Percentiles rank a stretch among this genome's conserved stretches.
Conservation (phyloP, 2,888 invertebrate genomes). For the Spodoptera littoralis region DNA sequence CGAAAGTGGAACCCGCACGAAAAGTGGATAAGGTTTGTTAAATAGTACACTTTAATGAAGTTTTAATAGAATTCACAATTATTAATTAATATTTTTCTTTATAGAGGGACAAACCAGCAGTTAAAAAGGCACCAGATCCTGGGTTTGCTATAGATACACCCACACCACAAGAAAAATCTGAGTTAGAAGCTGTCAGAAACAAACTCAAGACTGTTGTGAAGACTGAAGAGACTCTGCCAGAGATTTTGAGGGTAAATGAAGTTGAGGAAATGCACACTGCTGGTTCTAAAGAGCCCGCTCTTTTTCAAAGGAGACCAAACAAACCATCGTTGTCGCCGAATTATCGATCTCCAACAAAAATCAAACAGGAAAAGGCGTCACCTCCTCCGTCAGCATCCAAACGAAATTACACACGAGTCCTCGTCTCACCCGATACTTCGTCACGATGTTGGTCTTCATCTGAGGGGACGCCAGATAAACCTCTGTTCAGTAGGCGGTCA, state of each 20-base stretch:
- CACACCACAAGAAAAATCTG: constrained; percentile 58
- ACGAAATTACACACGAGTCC: constrained; percentile 78
- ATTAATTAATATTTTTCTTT: constrained; percentile 51
- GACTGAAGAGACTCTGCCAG: constrained; percentile 73
- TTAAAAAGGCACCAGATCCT: constrained; percentile 47
- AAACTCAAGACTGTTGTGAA: constrained; percentile 76
- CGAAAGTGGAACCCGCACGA: constrained; percentile 88
- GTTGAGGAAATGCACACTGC: constrained; percentile 73
- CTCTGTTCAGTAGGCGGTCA: constrained; percentile 73
- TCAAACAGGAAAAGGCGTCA: constrained; percentile 29
- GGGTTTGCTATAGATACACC: constrained; percentile 54
- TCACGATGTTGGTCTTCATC: constrained; percentile 60
- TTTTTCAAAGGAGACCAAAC: constrained; percentile 82
- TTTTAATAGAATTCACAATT: not conserved
- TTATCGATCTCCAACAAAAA: constrained; percentile 42
- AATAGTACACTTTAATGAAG: not conserved
- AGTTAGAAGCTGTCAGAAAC: constrained; percentile 73
- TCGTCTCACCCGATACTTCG: constrained; percentile 77
- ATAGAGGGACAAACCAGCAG: constrained; percentile 71
- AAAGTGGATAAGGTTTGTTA: constrained; percentile 89
- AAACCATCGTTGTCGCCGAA: constrained; percentile 60
- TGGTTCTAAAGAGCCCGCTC: constrained; percentile 80
- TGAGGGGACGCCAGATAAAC: constrained; percentile 59
- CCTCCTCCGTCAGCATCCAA: constrained; percentile 54
- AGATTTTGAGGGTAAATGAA: constrained; percentile 77